Evolutionary conservation across 2,888 invertebrate genomes (phyloP).

Genomic region (Panzeria rudis): DNA sequence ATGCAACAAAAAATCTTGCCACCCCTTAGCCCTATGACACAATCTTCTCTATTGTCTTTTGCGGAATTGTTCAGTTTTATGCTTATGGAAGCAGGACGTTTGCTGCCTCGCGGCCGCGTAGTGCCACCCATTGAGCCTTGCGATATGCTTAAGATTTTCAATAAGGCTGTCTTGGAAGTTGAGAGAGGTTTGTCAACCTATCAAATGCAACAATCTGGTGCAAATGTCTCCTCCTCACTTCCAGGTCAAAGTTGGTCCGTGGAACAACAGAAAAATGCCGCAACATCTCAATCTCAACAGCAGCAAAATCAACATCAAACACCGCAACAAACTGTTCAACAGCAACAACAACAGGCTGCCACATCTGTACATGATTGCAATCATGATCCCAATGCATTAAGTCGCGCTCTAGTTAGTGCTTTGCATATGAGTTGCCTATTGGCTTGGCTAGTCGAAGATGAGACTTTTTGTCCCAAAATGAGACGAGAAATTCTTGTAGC

Average conservation of each 20-base stretch:
- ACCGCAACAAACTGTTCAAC: conserved; percentile 43
- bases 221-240: conserved; percentile 64
- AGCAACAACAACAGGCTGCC: conserved; percentile 54
- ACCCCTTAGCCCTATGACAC: conserved; percentile 96
- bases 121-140: conserved; percentile 92
- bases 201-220: conserved; percentile 67
- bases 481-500: conserved; percentile 87
- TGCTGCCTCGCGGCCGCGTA: conserved; percentile 88
- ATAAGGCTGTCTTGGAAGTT: conserved; percentile 91
- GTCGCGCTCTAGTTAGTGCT: conserved; percentile 93
- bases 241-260: conserved; percentile 77
- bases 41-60: conserved; percentile 96
- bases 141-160: conserved; percentile 93
- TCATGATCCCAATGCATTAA: conserved; percentile 89
- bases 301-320: conserved; percentile 51
- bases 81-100: conserved; percentile 93
- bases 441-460: conserved; percentile 87
- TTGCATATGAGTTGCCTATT: conserved; percentile 92
- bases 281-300: conserved; percentile 66
- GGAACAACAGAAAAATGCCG: conserved; percentile 75
- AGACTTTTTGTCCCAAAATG: conserved; percentile 84
- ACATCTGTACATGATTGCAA: conserved; percentile 85
- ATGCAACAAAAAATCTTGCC: conserved; percentile 97
- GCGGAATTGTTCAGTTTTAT: conserved; percentile 97
- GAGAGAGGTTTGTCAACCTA: conserved; percentile 83